These are phyloP conservation scores for Ptyas mucosa DNA, from an alignment of 2,113 vertebrate species.

Conservation along the genomic window DNA sequence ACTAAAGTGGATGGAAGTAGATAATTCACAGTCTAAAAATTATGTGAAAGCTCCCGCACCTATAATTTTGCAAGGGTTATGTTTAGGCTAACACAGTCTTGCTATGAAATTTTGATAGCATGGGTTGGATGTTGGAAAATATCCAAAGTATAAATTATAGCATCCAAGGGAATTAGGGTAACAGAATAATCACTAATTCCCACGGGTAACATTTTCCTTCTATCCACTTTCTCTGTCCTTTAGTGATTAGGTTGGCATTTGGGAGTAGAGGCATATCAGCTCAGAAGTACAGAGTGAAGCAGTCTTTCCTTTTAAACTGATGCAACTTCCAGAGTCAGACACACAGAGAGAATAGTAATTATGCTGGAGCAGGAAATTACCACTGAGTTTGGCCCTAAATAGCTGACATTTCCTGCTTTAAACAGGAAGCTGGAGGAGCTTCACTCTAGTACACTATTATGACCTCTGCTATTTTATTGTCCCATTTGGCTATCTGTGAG, in stretches of 20 bases:
- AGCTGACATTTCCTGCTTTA: conserved; percentile 7
- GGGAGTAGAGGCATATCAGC: background rate
- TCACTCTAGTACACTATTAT: background rate
- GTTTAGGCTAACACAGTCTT: background rate
- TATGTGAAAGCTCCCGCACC: background rate
- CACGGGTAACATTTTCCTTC: background rate
- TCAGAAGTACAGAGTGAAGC: background rate
- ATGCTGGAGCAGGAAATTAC: conserved; percentile 9
- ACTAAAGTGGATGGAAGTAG: background rate
- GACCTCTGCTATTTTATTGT: conserved; percentile 16
- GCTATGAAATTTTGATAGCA: background rate
- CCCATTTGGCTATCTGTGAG: background rate
- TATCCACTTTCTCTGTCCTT: too few relatives aligned
- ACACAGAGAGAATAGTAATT: background rate
- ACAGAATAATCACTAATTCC: background rate
- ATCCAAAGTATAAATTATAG: background rate
- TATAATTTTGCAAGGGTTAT: background rate
- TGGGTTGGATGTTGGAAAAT: background rate
- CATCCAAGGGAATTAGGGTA: background rate
- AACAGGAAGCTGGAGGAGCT: conserved; percentile 9
- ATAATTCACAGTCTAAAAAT: background rate
- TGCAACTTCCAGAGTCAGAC: background rate
- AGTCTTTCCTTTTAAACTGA: background rate
- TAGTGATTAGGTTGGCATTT: background rate
- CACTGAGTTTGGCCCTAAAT: conserved; percentile 8